Base-by-base conservation (phyloP, 2,888 invertebrate genomes). In the Caenorhabditis sulstoni region DNA sequence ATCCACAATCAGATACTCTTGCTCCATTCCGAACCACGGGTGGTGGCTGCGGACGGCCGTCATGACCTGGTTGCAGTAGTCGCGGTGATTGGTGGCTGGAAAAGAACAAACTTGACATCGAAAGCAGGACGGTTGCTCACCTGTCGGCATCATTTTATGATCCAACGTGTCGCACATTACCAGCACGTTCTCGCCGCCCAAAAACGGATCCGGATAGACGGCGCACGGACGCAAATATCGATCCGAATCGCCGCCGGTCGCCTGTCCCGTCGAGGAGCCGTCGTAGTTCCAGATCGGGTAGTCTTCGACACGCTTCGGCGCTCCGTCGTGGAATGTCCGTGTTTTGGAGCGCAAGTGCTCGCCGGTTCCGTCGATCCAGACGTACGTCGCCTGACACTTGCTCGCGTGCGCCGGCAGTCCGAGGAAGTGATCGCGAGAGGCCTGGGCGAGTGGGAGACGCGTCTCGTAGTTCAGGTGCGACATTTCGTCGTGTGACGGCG, bases 291-390 rank as follows among this genome's bases (percentile, higher is more conserved):
- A 96, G 65, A 94, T 92, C 1, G 96, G 96, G 68, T 96, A 91
- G 5, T 84, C 82, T 37, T 50, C 80, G 14, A 95, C 93, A 84
- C 92, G 91, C 84, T 93, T 93, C 1, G 96, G 96, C 81, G 95
- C 93, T 88, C 55, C 39, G 5, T 50, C 23, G 35, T 94, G 94
- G 81, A 96, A 91, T 0, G 96, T 96, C 80, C 95, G 93, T 80
- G 95, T 95, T 91, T 96, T 96, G 91, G 94, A 94, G 74, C 96
- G 93, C 64, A 96, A 90, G 88, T 94, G 93, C 91, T 96, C 95
- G n/a, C 95, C 96, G n/a, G 94, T 94, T 18, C 96, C 96, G 90
- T 96, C 96, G 87, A 96, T 95, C 96, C 96, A 96, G 65, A 96
- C 93, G 91, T 96, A 96, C 47, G 95, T 95, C 44, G 95, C 95